These are phyloP conservation scores for Bombyx huttoni DNA, from an alignment of 2,888 invertebrate genomes.

Conservation along the genomic window DNA sequence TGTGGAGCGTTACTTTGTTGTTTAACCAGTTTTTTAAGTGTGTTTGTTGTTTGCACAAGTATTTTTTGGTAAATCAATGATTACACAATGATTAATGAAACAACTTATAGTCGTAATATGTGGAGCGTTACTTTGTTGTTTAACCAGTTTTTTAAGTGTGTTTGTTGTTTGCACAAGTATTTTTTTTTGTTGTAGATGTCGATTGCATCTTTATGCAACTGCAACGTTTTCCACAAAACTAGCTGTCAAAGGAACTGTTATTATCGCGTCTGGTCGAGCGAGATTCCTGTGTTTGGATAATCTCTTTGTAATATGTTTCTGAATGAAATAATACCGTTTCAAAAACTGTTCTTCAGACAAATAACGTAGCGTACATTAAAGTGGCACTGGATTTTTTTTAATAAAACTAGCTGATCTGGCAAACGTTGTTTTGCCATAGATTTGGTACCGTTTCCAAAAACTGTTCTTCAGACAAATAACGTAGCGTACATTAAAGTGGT, in stretches of 20 bases:
- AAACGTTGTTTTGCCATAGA: too few relatives aligned
- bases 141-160: too few relatives aligned
- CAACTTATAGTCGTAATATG: slow-evolving; percentile 1
- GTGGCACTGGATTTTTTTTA: too few relatives aligned
- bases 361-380: too few relatives aligned
- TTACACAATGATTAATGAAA: neutral
- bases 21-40: slow-evolving; percentile 6
- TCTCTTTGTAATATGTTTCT: too few relatives aligned
- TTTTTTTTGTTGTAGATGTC: neutral
- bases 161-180: neutral
- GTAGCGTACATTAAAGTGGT: too few relatives aligned
- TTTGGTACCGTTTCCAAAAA: too few relatives aligned
- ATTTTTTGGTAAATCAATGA: neutral
- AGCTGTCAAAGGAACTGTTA: slow-evolving; percentile 2
- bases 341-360: too few relatives aligned
- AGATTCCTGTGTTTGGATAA: neutral
- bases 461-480: too few relatives aligned
- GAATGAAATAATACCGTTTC: too few relatives aligned
- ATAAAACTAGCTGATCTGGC: too few relatives aligned
- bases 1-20: slow-evolving; percentile 6
- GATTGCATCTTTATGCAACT: slow-evolving; percentile 15
- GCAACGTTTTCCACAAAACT: slow-evolving; percentile 7
- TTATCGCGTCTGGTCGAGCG: slow-evolving; percentile 2
- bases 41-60: neutral
- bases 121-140: slow-evolving; percentile 6